Evolutionary conservation across 2,888 invertebrate species (phyloP), one percentile per base, ranked within the genome.

Genomic region (Drepana falcataria): DNA sequence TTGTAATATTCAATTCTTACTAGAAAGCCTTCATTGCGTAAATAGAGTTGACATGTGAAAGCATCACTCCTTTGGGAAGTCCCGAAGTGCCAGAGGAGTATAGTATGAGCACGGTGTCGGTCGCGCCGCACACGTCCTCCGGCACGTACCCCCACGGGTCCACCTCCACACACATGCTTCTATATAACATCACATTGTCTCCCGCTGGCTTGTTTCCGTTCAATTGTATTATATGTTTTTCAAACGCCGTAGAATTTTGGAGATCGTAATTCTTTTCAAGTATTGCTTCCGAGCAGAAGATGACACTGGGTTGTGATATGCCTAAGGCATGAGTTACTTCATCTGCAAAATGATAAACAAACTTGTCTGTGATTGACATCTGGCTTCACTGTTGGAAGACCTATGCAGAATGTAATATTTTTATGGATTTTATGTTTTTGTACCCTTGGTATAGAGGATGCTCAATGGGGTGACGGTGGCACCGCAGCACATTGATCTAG

Each of bases 31-130:
- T 48, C 48, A 60, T 61, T 4, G 7, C 93, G 91, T 55, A 73
- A 5, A 81, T 56, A 0, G 66, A 53, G 49, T 81, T 80, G 2
- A 75, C 53, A 68, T 95, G 95, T 0, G 94, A 93, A 47, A 95
- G 75, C 91, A 93, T 92, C 0, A 95, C 95, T 9, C 95, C 95
- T 81, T 95, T 95, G 0, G 95, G 95, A 35, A 95, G 82, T 0
- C 96, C 96, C 0, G 95, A 96, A 0, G 96, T 96, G 0, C 96
- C 91, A 58, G 92, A 92, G 2, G 92, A 92, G 70, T 92, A 92
- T 6, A 92, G 86, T 48, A 93, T 75, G 48, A 91, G 69, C 2
- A 66, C 69, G 0, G 58, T 57, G 52, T 73, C 73, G 0, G 58
- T 52, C 52, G 58, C 55, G n/a, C 65, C 68, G 47, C 63, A 53